phyloP scores from a whole-genome alignment of 2,797 vertebrate species.

The Pangasius macronema region DNA sequence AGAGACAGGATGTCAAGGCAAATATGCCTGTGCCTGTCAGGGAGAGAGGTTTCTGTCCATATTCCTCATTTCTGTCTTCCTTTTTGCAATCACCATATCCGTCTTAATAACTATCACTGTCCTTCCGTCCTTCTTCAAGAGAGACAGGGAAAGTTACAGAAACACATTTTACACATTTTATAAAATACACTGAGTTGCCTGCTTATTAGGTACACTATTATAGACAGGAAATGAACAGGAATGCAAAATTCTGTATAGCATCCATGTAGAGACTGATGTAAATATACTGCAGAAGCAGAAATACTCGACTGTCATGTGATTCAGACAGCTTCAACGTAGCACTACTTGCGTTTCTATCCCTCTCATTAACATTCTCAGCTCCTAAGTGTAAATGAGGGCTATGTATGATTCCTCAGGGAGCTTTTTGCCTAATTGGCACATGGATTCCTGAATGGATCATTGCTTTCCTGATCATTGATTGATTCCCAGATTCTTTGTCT shows the following conservation, averaged over 20 bases:
- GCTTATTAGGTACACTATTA: background rate
- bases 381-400: conserved; percentile 45
- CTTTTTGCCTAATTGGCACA: conserved; percentile 69
- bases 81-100: conserved; percentile 60
- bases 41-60: conserved; percentile 63
- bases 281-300: background rate
- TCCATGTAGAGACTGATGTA: conserved; percentile 18
- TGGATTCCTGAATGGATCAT: conserved; percentile 64
- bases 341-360: background rate
- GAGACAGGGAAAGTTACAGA: background rate
- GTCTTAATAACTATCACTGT: conserved; percentile 58
- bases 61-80: conserved; percentile 43
- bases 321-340: background rate
- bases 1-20: conserved; percentile 64
- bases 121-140: conserved; percentile 16
- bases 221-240: background rate
- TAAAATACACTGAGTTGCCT: background rate
- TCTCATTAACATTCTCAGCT: conserved; percentile 32
- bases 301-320: background rate
- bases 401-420: conserved; percentile 55
- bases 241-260: background rate
- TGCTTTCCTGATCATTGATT: conserved; percentile 69
- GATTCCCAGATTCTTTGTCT: conserved; percentile 57
- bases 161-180: too few species aligned
- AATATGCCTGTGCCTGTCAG: conserved; percentile 63